Evolutionary conservation across 2,113 vertebrate genomes (phyloP).

Genomic region (Erythrocercus mccallii): DNA sequence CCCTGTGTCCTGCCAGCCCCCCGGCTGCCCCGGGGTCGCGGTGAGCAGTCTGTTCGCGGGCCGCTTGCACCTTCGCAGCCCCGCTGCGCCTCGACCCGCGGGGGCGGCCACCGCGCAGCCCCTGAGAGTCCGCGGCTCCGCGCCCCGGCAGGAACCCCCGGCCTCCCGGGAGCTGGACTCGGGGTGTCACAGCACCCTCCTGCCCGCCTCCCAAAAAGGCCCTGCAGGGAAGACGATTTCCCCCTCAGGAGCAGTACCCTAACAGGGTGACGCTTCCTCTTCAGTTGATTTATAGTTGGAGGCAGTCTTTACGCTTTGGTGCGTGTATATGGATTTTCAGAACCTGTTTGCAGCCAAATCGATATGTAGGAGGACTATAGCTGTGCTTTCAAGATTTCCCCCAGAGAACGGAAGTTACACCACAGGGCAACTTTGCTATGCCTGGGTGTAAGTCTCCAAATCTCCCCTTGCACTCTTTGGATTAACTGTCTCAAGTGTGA

Average conservation of each 20-base stretch:
- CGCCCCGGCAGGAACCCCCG: neutral
- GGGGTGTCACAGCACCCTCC: neutral
- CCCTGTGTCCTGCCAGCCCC: neutral
- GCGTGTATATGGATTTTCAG: neutral
- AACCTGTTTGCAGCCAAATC: neutral
- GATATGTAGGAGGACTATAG: neutral
- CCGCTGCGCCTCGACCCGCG: neutral
- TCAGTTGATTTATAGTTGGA: neutral
- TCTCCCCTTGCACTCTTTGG: neutral
- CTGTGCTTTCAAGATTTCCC: neutral
- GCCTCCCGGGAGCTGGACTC: neutral
- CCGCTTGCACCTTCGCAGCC: neutral
- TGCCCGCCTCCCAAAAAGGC: neutral
- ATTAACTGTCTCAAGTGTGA: neutral
- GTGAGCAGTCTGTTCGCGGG: neutral
- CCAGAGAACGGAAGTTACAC: neutral
- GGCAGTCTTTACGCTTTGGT: neutral
- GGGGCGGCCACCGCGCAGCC: neutral
- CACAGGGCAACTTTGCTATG: neutral
- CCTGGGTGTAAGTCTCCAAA: neutral
- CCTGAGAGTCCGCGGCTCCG: neutral
- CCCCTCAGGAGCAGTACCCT: accelerated
- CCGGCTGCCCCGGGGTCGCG: neutral
- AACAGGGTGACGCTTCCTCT: accelerated
- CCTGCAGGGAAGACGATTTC: neutral